Evolutionary conservation across 2,113 vertebrate species (phyloP).

Genomic region (Parus major): DNA sequence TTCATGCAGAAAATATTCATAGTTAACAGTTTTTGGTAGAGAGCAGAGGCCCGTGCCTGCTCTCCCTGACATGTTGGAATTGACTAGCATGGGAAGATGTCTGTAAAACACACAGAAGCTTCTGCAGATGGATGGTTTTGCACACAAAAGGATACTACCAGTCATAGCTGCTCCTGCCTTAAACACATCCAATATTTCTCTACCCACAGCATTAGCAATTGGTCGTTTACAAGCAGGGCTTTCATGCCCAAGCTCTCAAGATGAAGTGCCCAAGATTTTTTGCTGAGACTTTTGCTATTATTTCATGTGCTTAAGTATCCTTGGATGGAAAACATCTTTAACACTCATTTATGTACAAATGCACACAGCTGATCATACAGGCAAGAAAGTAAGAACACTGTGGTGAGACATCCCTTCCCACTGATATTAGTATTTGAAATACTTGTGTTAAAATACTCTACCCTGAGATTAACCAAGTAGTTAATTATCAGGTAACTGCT

Average conservation of each 20-base stretch:
- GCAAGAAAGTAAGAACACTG: neutral
- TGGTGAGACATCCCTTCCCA: neutral
- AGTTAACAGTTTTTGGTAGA: neutral
- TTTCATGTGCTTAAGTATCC: neutral
- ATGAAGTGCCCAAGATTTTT: neutral
- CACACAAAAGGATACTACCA: neutral
- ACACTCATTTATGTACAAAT: neutral
- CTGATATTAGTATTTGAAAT: neutral
- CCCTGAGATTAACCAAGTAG: neutral
- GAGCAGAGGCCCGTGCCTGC: neutral
- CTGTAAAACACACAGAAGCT: neutral
- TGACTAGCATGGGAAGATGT: neutral
- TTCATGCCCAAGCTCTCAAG: neutral
- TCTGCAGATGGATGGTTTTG: neutral
- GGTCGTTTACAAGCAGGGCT: neutral
- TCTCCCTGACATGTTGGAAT: neutral
- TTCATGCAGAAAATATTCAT: neutral
- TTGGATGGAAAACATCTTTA: conserved; percentile 1
- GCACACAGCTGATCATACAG: neutral
- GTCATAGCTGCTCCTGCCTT: neutral
- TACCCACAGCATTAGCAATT: neutral
- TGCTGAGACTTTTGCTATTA: neutral
- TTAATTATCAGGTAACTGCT: neutral
- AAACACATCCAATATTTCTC: neutral
- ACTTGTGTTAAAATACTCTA: neutral